Percentiles rank a stretch among this genome's conserved stretches.
phyloP scores from a whole-genome alignment of 2,113 vertebrate species.

The Phylloscopus trochiloides region DNA sequence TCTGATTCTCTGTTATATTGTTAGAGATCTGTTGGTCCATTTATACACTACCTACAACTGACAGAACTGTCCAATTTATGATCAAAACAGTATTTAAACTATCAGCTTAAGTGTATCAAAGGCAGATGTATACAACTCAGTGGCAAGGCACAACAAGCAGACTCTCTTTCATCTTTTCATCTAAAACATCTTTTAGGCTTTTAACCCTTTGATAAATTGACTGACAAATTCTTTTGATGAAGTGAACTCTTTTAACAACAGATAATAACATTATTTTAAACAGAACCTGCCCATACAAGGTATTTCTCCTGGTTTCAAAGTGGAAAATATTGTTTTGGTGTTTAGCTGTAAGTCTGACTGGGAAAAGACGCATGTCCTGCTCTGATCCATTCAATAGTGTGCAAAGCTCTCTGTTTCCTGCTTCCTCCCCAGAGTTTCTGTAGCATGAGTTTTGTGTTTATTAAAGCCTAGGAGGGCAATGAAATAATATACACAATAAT shows the following conservation, averaged over 20 bases:
- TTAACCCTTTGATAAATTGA: neutral
- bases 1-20: neutral
- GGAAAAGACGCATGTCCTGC: neutral
- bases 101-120: neutral
- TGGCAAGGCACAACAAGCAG: neutral
- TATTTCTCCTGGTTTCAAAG: neutral
- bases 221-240: neutral
- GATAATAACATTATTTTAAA: neutral
- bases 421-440: neutral
- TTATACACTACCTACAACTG: neutral
- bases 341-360: neutral
- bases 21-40: neutral
- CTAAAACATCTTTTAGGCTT: neutral
- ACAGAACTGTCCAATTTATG: neutral
- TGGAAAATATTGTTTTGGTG: neutral
- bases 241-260: neutral
- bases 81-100: neutral
- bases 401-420: neutral
- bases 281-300: neutral
- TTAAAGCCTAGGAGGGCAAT: neutral
- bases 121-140: neutral
- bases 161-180: neutral
- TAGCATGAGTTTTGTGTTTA: neutral
- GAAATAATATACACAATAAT: neutral
- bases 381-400: neutral